Conservation (phyloP, 2,113 vertebrate species). For the Oenanthe oenanthe region DNA sequence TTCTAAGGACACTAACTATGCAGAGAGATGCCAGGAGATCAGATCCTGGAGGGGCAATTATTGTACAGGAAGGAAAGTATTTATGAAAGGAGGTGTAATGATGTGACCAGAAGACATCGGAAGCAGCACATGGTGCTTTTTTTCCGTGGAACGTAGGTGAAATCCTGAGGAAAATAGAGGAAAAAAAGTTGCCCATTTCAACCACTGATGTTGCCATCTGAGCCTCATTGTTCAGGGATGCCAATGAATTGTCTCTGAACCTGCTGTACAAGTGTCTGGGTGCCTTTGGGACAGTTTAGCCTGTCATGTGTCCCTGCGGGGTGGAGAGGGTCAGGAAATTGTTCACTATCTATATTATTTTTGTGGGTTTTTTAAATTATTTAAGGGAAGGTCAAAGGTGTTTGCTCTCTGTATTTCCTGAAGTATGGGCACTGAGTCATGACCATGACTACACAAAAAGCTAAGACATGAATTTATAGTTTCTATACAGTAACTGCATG, state of each 20-base stretch:
- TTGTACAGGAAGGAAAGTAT: background rate
- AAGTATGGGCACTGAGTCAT: background rate
- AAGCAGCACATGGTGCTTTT: background rate
- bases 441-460: background rate
- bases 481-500: background rate
- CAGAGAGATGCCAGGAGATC: background rate
- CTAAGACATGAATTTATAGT: background rate
- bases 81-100: background rate
- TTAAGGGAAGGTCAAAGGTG: background rate
- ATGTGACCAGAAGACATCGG: background rate
- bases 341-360: background rate
- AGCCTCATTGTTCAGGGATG: background rate
- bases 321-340: background rate
- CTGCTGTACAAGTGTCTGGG: background rate
- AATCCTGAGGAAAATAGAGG: background rate
- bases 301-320: rapidly evolving
- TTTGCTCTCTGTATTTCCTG: background rate
- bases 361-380: background rate
- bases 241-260: background rate
- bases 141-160: background rate
- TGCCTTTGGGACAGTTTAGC: background rate
- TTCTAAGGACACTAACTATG: background rate
- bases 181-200: background rate
- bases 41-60: background rate
- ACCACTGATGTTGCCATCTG: background rate